Conservation (phyloP, 2,888 invertebrate genomes). For the Malacosoma neustria region DNA sequence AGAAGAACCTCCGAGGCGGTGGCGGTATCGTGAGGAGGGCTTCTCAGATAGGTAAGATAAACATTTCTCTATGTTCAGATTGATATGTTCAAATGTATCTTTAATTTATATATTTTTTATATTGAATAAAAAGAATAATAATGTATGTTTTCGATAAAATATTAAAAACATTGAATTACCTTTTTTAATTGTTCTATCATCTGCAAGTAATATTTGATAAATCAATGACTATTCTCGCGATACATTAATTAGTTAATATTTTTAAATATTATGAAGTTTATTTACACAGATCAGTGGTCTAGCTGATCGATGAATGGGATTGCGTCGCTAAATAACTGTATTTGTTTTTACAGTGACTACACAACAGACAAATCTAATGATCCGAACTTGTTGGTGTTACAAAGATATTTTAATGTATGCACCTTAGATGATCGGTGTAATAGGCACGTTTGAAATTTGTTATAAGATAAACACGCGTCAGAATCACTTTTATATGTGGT, state of each 20-base stretch:
- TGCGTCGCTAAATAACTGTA: constrained; percentile 61
- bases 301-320: constrained; percentile 22
- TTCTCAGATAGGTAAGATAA: constrained; percentile 49
- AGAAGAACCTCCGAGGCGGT: constrained; percentile 22
- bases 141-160: too few species aligned
- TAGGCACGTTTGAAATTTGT: constrained; percentile 53
- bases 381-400: constrained; percentile 64
- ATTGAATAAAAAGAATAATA: too few species aligned
- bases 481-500: background rate
- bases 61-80: too few species aligned
- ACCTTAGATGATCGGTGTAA: constrained; percentile 54
- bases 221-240: too few species aligned
- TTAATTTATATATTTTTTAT: too few species aligned
- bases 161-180: too few species aligned
- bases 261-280: too few species aligned
- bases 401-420: constrained; percentile 66
- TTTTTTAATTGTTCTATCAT: too few species aligned
- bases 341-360: constrained; percentile 73
- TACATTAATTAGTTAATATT: too few species aligned
- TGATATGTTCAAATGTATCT: too few species aligned
- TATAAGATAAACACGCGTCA: background rate
- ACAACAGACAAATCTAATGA: constrained; percentile 67
- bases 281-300: background rate
- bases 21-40: constrained; percentile 44
- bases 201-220: too few species aligned